These are phyloP conservation scores for Ectemnius cavifrons DNA, from an alignment of 2,888 invertebrate species.

Conservation along the genomic window DNA sequence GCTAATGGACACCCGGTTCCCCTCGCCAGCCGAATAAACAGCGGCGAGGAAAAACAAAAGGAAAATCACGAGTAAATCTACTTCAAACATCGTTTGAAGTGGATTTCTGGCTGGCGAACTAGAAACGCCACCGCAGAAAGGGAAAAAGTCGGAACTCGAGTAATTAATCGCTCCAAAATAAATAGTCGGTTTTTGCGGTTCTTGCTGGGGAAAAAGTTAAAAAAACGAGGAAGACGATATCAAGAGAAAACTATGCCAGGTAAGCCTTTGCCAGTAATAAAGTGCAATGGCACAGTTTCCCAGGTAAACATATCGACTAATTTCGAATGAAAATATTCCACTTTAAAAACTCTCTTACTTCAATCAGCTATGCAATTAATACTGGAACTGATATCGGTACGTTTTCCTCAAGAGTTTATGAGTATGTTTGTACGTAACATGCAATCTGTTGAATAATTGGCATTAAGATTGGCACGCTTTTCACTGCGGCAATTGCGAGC, in stretches of 20 bases:
- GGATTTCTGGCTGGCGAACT: neutral
- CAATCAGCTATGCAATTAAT: no score
- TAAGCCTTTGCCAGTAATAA: neutral
- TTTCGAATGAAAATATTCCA: no score
- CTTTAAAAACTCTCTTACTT: no score
- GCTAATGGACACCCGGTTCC: conserved; percentile 52
- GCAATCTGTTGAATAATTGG: no score
- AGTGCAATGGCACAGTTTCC: neutral
- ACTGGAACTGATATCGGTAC: no score
- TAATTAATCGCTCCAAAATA: conserved; percentile 7
- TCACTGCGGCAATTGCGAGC: no score
- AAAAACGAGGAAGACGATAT: neutral
- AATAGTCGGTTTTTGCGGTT: neutral
- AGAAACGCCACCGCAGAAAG: neutral
- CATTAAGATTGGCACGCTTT: no score
- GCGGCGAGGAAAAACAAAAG: conserved; percentile 30
- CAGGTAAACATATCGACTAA: neutral
- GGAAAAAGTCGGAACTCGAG: neutral
- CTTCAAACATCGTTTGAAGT: no score
- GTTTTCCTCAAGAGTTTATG: no score
- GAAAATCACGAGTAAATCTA: conserved; percentile 11
- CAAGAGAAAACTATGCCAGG: neutral
- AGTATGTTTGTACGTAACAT: no score
- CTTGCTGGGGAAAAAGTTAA: neutral
- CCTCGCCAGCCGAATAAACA: conserved; percentile 27